Percentiles rank a stretch among this genome's conserved stretches.
These are phyloP conservation scores for Columba janthina DNA, from an alignment of 2,113 vertebrate genomes.

Conservation along the genomic window DNA sequence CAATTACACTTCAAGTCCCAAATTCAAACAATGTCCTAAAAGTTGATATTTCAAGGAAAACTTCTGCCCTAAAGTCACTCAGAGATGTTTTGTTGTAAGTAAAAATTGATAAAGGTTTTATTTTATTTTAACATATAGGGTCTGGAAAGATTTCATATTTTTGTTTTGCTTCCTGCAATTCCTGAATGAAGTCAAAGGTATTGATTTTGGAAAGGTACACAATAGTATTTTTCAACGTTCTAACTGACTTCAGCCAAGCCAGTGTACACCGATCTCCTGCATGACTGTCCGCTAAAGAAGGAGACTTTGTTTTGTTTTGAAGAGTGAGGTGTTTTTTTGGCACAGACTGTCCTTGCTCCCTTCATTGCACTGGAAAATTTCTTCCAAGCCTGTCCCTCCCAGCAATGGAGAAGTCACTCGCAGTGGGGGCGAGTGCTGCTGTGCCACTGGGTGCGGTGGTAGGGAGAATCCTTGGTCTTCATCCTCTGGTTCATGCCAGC, in stretches of 20 bases:
- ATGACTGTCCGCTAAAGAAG: background rate
- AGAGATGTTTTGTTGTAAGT: background rate
- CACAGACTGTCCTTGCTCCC: background rate
- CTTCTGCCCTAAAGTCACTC: background rate
- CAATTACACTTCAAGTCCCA: background rate
- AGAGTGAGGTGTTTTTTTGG: accelerated
- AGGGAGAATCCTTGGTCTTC: background rate
- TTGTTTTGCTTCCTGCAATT: background rate
- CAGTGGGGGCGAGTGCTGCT: accelerated
- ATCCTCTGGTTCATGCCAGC: background rate
- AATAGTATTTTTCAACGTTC: background rate
- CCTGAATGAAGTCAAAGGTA: background rate
- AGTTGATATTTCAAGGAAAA: background rate
- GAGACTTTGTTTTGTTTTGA: background rate
- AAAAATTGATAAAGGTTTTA: background rate
- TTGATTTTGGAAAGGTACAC: background rate
- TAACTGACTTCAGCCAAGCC: background rate
- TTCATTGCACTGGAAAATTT: background rate
- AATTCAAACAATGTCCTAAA: background rate
- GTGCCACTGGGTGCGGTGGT: accelerated
- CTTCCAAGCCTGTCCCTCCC: background rate
- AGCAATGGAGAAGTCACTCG: background rate
- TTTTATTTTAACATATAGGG: background rate
- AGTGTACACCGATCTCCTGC: background rate
- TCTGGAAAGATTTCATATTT: background rate